These are phyloP conservation scores for Callopanchax toddi DNA, from an alignment of 2,113 vertebrate genomes.

Conservation along the genomic window DNA sequence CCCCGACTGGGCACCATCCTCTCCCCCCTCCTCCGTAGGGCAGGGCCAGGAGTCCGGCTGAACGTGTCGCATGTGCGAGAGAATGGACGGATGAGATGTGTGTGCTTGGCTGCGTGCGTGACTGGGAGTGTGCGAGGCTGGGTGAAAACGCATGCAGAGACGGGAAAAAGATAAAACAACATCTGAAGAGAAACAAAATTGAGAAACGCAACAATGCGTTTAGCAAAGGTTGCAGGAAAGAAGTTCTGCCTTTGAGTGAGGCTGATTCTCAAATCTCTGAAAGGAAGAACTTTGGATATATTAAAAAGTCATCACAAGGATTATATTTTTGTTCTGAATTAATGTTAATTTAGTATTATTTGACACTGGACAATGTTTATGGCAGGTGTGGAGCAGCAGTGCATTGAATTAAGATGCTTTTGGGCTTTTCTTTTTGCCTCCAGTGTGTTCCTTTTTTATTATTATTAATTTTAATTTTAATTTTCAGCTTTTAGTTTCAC, in stretches of 20 bases:
- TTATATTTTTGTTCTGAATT: conserved; percentile 63
- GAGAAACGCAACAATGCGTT: conserved; percentile 61
- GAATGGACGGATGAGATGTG: conserved; percentile 83
- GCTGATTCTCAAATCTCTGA: conserved; percentile 84
- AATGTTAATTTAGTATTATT: conserved; percentile 87
- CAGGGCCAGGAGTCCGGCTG: conserved; percentile 83
- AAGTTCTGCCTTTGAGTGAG: conserved; percentile 88
- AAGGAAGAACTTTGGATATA: conserved; percentile 83
- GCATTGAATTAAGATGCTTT: conserved; percentile 81
- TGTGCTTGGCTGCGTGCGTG: conserved; percentile 82
- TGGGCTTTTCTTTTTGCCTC: conserved; percentile 88
- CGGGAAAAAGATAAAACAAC: conserved; percentile 60
- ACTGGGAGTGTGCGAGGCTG: conserved; percentile 78
- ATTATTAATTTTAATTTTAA: conserved; percentile 64
- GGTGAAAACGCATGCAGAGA: conserved; percentile 89
- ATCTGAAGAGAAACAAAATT: conserved; percentile 72
- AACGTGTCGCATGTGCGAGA: conserved; percentile 88
- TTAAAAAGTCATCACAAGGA: conserved; percentile 67
- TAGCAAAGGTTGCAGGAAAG: conserved; percentile 65
- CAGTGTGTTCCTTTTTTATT: conserved; percentile 82
- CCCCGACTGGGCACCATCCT: conserved; percentile 65
- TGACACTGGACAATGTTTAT: conserved; percentile 93
- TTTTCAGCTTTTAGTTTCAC: conserved; percentile 85
- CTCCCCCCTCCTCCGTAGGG: conserved; percentile 65
- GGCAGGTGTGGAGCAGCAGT: conserved; percentile 88